phyloP scores from a whole-genome alignment of 1,140 invertebrate species.

The Drosophila ercepeae region DNA sequence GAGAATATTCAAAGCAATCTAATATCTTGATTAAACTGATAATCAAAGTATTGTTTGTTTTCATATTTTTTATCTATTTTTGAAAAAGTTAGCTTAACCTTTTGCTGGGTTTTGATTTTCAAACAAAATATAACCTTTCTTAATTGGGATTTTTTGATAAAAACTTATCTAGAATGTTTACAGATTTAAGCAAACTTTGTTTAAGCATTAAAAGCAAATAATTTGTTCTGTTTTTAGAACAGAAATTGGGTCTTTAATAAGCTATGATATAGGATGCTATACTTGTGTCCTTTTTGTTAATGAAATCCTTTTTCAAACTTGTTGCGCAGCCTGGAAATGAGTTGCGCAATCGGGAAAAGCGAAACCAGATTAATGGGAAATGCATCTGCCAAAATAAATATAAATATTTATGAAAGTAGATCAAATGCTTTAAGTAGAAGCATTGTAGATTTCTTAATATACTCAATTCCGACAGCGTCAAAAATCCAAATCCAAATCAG shows the following conservation, averaged over 20 bases:
- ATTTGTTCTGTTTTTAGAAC: too few relatives aligned
- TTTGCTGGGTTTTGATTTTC: neutral
- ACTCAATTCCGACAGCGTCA: constrained; percentile 3
- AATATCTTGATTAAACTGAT: too few relatives aligned
- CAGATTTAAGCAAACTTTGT: neutral
- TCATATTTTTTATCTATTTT: too few relatives aligned
- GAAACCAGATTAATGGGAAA: neutral
- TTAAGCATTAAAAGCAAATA: neutral
- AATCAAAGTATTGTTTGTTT: too few relatives aligned
- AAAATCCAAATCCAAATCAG: constrained; percentile 16
- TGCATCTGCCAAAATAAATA: constrained; percentile 7
- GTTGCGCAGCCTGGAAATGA: constrained; percentile 24
- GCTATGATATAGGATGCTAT: too few relatives aligned
- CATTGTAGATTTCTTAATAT: neutral
- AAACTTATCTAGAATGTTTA: neutral
- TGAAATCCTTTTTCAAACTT: neutral
- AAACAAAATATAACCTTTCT: neutral
- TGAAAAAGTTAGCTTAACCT: neutral
- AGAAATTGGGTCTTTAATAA: too few relatives aligned
- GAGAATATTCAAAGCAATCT: too few relatives aligned
- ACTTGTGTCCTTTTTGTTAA: too few relatives aligned
- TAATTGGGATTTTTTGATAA: too few relatives aligned
- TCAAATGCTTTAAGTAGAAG: neutral
- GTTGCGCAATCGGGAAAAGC: constrained; percentile 19
- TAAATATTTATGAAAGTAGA: constrained; percentile 33